A percentile compares a stretch with the other conserved stretches of the same genome.
phyloP scores from a whole-genome alignment of 1,140 invertebrate species.

The Metaphire vulgaris region DNA sequence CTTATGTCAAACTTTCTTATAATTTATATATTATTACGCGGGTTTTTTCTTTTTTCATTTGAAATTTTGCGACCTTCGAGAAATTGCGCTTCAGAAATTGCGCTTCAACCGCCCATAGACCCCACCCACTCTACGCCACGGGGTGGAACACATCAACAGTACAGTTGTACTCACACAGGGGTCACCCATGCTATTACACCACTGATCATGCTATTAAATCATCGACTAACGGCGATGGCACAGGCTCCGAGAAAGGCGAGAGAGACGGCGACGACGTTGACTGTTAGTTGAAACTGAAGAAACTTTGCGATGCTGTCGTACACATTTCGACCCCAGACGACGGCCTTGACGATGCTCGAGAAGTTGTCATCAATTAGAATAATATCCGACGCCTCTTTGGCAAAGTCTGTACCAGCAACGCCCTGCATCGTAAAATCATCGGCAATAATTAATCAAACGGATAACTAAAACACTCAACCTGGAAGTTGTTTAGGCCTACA shows the following conservation, averaged over 20 bases:
- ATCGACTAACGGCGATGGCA: constrained; percentile 22
- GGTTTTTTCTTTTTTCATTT: no score
- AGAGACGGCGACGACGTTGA: constrained; percentile 56
- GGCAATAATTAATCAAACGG: constrained; percentile 93
- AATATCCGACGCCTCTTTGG: constrained; percentile 96
- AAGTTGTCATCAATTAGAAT: constrained; percentile 98
- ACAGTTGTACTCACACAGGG: no score
- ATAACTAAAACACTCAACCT: constrained; percentile 83
- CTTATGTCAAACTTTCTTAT: no score
- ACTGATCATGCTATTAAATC: no score
- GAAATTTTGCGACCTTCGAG: no score
- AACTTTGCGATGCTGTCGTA: constrained; percentile 61
- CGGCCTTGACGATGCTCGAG: constrained; percentile 97
- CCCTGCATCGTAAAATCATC: constrained; percentile 64
- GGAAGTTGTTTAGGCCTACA: constrained; percentile 93
- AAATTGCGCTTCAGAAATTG: no score
- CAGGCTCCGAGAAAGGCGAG: constrained; percentile 29
- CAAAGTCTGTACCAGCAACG: constrained; percentile 16
- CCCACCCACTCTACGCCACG: no score
- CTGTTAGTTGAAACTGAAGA: constrained; percentile 60
- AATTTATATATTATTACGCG: no score
- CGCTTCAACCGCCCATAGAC: no score
- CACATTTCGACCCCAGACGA: constrained; percentile 64
- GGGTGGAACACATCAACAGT: no score
- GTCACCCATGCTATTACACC: no score